Conservation (phyloP, 2,113 vertebrate genomes). For the Phalacrocorax aristotelis region DNA sequence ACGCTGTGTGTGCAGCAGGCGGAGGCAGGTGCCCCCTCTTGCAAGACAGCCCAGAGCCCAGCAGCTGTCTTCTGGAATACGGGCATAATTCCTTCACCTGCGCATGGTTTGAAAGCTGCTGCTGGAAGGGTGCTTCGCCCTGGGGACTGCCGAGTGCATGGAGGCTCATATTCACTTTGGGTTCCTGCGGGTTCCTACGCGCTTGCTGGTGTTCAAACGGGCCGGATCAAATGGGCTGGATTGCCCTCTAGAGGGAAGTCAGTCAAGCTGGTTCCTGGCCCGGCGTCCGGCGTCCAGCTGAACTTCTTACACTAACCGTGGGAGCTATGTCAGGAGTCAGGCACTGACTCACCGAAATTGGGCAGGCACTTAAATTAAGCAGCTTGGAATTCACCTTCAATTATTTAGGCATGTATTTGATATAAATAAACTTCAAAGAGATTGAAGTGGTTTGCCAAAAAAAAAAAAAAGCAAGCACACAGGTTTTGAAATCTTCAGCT, state of each 20-base stretch:
- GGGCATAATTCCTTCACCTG: rapidly evolving
- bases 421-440: conserved; percentile 45
- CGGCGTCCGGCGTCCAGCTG: not conserved
- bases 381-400: not conserved
- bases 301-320: not conserved
- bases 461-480: not conserved
- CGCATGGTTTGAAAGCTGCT: not conserved
- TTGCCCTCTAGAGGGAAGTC: not conserved
- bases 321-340: not conserved
- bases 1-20: not conserved
- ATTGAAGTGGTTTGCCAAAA: not conserved
- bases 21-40: not conserved
- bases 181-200: not conserved
- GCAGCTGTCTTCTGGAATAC: not conserved
- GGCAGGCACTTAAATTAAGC: not conserved
- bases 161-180: not conserved
- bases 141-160: not conserved
- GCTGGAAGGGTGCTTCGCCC: not conserved
- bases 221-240: not conserved
- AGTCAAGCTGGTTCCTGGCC: not conserved
- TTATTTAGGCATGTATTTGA: not conserved
- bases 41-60: not conserved
- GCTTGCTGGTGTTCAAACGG: not conserved
- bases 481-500: not conserved
- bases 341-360: not conserved